phyloP scores from a whole-genome alignment of 2,797 vertebrate genomes.

The Numenius phaeopus region DNA sequence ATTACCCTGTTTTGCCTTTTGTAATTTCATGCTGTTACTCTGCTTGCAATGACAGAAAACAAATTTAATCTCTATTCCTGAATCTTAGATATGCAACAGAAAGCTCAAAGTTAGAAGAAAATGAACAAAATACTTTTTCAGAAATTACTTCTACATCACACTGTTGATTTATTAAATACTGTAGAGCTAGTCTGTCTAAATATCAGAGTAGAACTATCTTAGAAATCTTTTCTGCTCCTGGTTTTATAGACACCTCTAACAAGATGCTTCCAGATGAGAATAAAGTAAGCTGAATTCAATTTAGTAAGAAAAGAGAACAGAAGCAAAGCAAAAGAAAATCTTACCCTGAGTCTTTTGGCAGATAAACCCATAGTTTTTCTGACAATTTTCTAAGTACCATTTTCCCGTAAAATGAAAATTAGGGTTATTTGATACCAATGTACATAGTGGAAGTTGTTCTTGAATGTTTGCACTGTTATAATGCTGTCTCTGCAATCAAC shows the following conservation, averaged over 20 bases:
- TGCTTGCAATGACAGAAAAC: background rate
- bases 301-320: background rate
- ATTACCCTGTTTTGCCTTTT: background rate
- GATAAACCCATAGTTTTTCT: constrained; percentile 89
- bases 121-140: background rate
- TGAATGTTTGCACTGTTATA: constrained; percentile 51
- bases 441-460: constrained; percentile 81
- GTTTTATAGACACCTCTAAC: background rate
- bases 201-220: background rate
- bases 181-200: background rate
- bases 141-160: background rate
- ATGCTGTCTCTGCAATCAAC: constrained; percentile 70
- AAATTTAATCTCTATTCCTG: background rate
- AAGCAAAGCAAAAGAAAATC: constrained; percentile 27
- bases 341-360: constrained; percentile 93
- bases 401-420: constrained; percentile 92
- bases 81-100: background rate
- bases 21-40: background rate
- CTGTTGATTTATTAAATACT: background rate
- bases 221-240: background rate
- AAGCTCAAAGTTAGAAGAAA: background rate
- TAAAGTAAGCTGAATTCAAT: background rate
- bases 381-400: constrained; percentile 92
- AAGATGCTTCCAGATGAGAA: background rate
- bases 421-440: constrained; percentile 89